Evolutionary conservation across 2,113 vertebrate genomes (phyloP).

Genomic region (Delphinapterus leucas): DNA sequence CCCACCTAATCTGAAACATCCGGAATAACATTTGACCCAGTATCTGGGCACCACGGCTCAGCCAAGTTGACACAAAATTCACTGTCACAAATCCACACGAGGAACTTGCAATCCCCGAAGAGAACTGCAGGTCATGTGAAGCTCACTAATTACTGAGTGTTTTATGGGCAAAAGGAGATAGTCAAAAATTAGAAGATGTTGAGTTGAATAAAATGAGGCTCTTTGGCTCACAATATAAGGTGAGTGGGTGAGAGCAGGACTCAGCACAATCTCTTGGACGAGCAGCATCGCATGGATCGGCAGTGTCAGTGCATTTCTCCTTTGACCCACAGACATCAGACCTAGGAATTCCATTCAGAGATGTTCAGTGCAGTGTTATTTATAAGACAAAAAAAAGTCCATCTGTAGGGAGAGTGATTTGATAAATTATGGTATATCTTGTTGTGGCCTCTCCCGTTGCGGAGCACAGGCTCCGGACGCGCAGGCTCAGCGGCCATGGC

Average conservation of each 20-base stretch:
- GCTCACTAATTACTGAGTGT: too few relatives aligned
- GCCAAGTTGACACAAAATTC: not conserved
- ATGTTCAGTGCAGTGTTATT: not conserved
- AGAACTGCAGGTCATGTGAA: not conserved
- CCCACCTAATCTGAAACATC: not conserved
- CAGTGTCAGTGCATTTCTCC: not conserved
- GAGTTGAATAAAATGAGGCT: not conserved
- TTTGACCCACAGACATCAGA: not conserved
- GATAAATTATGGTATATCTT: not conserved
- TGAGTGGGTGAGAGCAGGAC: not conserved
- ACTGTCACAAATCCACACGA: not conserved
- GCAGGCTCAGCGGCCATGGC: too few relatives aligned
- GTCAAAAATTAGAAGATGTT: not conserved
- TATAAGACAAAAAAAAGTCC: not conserved
- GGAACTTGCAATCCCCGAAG: too few relatives aligned
- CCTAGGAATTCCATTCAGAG: not conserved
- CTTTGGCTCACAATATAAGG: not conserved
- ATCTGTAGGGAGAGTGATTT: not conserved
- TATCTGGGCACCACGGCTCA: not conserved
- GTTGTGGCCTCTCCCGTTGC: too few relatives aligned
- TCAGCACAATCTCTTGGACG: accelerated
- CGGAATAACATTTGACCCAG: not conserved
- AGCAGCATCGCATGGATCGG: accelerated
- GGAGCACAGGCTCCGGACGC: too few relatives aligned
- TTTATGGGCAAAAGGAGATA: not conserved